phyloP scores from a whole-genome alignment of 2,797 vertebrate species.

The Macroramphosus scolopax region DNA sequence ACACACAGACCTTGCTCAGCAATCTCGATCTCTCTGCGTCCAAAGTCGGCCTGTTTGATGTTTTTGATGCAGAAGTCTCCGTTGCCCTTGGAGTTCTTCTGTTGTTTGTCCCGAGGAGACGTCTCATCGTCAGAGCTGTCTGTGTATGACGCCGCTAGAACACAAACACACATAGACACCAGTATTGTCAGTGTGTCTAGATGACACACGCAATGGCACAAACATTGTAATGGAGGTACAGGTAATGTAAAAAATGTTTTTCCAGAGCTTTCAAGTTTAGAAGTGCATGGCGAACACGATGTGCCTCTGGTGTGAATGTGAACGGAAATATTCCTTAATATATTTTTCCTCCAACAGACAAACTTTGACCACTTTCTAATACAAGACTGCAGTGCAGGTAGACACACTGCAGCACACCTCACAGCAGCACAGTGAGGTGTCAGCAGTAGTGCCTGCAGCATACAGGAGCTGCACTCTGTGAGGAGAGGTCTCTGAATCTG shows the following conservation, averaged over 20 bases:
- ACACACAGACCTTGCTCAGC: constrained; percentile 86
- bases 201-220: neutral
- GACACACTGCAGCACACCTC: constrained; percentile 3
- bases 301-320: constrained; percentile 22
- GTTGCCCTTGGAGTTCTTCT: constrained; percentile 96
- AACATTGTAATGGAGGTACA: no score
- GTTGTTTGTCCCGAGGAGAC: constrained; percentile 95
- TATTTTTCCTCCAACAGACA: constrained; percentile 1
- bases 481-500: constrained; percentile 4
- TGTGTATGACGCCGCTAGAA: constrained; percentile 94
- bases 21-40: constrained; percentile 96
- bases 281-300: constrained; percentile 13
- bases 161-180: constrained; percentile 7
- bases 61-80: constrained; percentile 98
- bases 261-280: no score
- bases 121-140: constrained; percentile 99
- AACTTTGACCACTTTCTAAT: neutral
- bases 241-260: no score
- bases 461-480: neutral
- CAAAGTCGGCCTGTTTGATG: constrained; percentile 97
- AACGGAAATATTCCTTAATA: constrained; percentile 12
- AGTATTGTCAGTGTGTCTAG: constrained; percentile 3
- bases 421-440: constrained; percentile 3
- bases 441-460: constrained; percentile 3
- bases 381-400: neutral